Base-by-base conservation (phyloP, 2,888 invertebrate species). In the Pyrrhia umbra region DNA sequence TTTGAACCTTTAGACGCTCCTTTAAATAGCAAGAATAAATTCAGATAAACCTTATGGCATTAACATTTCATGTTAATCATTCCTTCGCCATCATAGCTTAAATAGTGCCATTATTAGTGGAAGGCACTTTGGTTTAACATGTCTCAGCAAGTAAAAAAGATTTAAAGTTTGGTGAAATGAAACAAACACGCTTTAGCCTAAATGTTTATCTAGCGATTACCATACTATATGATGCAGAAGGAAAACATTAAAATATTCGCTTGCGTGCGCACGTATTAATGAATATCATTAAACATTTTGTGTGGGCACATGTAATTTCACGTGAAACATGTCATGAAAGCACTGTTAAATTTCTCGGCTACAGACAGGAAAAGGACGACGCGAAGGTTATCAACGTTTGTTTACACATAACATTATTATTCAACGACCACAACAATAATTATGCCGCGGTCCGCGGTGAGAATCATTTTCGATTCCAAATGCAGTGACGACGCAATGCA, bases 321-420 rank as follows among this genome's bases (percentile, higher is more conserved):
- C 8, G 15, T 58, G 21, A 46, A 10, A n/a, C 15, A 21, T 30
- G 37, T 56, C 21, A 30, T 46, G 37, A 63, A 68, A 74, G 21
- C 30, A 54, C 16, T 8, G 42, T 42, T 54, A n/a, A 54, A 51
- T 50, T 64, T 55, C 34, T 58, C 45, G 10, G 49, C 47, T 56
- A 18, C 39, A 21, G 18, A 8, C 43, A 45, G 45, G 47, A 47
- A 47, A 58, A 76, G 73, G 77, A 68, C 58, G 23, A 6, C 30
- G 6, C 15, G 27, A 64, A 72, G 64, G 77, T 61, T 50, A 58
- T 6, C 45, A 34, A 37, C 39, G 34, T 60, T 45, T 61, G 58
- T 72, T 54, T 61, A 50, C 47, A 43, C 39, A 58, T 51, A 60
- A 56, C 52, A 57, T 63, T 49, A 54, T 47, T 58, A 54, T 58